These are phyloP conservation scores for Coreius guichenoti DNA, from an alignment of 2,797 vertebrate genomes.

Conservation along the genomic window DNA sequence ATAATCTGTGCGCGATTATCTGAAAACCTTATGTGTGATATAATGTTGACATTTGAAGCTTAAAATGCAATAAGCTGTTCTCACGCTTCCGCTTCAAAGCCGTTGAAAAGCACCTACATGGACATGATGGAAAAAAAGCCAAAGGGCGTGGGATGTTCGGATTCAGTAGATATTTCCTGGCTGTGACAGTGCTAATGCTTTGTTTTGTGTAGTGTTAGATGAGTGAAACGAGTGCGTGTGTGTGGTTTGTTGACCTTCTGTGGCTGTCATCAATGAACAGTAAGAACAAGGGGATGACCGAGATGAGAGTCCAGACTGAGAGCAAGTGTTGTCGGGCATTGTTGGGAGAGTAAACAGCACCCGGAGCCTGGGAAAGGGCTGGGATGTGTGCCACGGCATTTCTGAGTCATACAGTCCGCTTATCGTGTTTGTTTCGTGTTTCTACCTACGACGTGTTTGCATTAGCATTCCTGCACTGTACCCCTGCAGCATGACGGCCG, in stretches of 20 bases:
- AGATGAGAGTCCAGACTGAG: slow-evolving; percentile 21
- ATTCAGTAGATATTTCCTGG: slow-evolving; percentile 53
- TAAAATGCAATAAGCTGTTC: slow-evolving; percentile 18
- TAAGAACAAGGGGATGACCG: slow-evolving; percentile 46
- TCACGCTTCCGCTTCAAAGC: slow-evolving; percentile 15
- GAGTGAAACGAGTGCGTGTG: slow-evolving; percentile 30
- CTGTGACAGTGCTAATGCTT: slow-evolving; percentile 45
- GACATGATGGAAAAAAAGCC: slow-evolving; percentile 30
- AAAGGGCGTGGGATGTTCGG: slow-evolving; percentile 43
- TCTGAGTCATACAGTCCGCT: slow-evolving; percentile 72
- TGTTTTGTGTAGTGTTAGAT: slow-evolving; percentile 46
- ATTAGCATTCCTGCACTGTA: slow-evolving; percentile 61
- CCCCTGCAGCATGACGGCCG: slow-evolving; percentile 4
- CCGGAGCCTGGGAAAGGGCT: slow-evolving; percentile 70
- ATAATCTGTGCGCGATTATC: background rate
- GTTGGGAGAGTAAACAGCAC: slow-evolving; percentile 71
- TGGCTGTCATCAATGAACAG: slow-evolving; percentile 52
- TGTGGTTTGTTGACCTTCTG: slow-evolving; percentile 53
- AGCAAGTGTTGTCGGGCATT: slow-evolving; percentile 57
- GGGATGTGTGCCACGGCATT: slow-evolving; percentile 73
- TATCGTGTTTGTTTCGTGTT: slow-evolving; percentile 64
- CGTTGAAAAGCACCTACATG: slow-evolving; percentile 17
- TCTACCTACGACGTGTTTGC: slow-evolving; percentile 61
- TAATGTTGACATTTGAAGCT: background rate
- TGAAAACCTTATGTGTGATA: slow-evolving; percentile 2